These are phyloP conservation scores for Channa maculata DNA, from an alignment of 2,113 vertebrate genomes.

Conservation along the genomic window DNA sequence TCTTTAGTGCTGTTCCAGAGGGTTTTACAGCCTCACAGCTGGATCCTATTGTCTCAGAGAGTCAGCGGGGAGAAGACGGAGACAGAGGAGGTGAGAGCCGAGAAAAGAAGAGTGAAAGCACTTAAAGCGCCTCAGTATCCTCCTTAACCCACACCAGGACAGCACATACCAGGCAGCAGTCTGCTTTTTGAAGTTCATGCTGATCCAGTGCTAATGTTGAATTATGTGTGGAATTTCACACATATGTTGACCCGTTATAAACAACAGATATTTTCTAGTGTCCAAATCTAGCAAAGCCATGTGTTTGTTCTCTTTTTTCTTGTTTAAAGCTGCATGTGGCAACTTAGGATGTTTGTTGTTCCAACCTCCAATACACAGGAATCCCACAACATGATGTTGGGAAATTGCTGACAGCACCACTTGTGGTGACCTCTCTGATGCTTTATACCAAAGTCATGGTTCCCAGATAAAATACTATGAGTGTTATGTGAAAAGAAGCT, in stretches of 20 bases:
- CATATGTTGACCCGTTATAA: constrained; percentile 61
- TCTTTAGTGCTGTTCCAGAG: constrained; percentile 79
- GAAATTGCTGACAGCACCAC: constrained; percentile 4
- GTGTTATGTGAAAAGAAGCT: background rate
- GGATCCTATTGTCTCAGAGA: constrained; percentile 77
- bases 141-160: constrained; percentile 44
- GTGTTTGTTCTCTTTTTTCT: constrained; percentile 52
- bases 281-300: constrained; percentile 55
- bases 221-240: constrained; percentile 73
- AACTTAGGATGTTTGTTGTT: constrained; percentile 24
- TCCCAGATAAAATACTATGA: no score
- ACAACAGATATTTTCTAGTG: constrained; percentile 62
- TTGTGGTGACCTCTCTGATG: background rate
- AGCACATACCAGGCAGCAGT: constrained; percentile 48
- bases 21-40: constrained; percentile 79
- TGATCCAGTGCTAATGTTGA: constrained; percentile 51
- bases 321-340: constrained; percentile 41
- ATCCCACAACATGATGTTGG: constrained; percentile 32
- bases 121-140: constrained; percentile 58
- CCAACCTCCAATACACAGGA: constrained; percentile 15
- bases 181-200: constrained; percentile 46
- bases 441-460: background rate
- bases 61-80: constrained; percentile 54
- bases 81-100: constrained; percentile 61
- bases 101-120: constrained; percentile 58